Evolutionary conservation across 2,113 vertebrate genomes (phyloP), one percentile per base, ranked within the genome.

Genomic region (Apistogramma diplotaenia): DNA sequence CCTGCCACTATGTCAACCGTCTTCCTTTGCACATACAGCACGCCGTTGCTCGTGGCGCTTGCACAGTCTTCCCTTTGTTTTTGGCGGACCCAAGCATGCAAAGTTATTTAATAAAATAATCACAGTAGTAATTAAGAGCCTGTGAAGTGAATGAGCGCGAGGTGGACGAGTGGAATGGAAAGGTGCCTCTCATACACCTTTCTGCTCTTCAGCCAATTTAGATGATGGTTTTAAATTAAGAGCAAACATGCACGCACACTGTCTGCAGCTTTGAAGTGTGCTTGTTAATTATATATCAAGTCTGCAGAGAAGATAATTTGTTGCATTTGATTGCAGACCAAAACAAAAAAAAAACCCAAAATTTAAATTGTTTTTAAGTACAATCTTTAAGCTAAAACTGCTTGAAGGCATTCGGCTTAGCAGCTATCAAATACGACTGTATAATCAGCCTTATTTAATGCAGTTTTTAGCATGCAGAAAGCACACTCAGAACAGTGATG

Each of bases 51-150:
- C 60, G 33, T 85, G 76, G 83, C 79, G 86, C 79, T 78, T 25
- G 27, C 31, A 29, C 18, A 54, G 43, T n/a, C n/a, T n/a, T n/a
- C n/a, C n/a, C n/a, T n/a, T n/a, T n/a, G n/a, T n/a, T n/a, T n/a
- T n/a, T n/a, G n/a, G n/a, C n/a, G n/a, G n/a, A n/a, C n/a, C n/a
- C n/a, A n/a, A n/a, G n/a, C n/a, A n/a, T n/a, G n/a, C n/a, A n/a
- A n/a, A n/a, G 58, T 35, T 88, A 91, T 90, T 86, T 88, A 89
- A 90, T 93, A 81, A 90, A 87, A 89, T 93, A 91, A 91, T 88
- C 76, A 81, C 71, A 70, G 62, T 86, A 85, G 84, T 90, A 85
- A 92, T 91, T 91, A 92, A 92, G 83, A 67, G 83, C 65, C 88
- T 92, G 90, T 92, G 92, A 93, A 92, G 91, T 91, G 87, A 90